These are phyloP conservation scores for Ceyx cyanopectus DNA, from an alignment of 2,113 vertebrate genomes.

Conservation along the genomic window DNA sequence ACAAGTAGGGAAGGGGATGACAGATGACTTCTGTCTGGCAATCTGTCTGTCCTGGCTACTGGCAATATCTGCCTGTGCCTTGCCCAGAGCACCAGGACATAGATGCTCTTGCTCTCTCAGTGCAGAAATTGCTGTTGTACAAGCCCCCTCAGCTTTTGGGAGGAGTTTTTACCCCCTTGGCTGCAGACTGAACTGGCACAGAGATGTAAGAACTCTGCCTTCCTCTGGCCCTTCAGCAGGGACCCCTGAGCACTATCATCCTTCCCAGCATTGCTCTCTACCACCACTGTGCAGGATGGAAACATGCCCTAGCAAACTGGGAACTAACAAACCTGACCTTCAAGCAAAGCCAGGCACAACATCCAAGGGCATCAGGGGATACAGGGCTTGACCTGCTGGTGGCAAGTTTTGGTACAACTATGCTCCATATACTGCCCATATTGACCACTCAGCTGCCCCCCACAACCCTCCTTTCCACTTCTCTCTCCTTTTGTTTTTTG, in stretches of 20 bases:
- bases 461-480: not conserved
- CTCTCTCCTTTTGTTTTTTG: not conserved
- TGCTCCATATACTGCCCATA: not conserved
- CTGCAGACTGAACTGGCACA: not conserved
- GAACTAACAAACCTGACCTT: not conserved
- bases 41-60: not conserved
- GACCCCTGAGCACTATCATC: not conserved
- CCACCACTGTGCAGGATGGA: rapidly evolving
- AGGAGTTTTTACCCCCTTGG: not conserved
- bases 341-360: rapidly evolving
- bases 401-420: not conserved
- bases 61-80: rapidly evolving
- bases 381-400: not conserved
- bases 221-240: not conserved
- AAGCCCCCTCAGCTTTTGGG: not conserved
- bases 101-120: not conserved
- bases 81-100: not conserved
- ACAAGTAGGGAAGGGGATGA: rapidly evolving
- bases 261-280: not conserved
- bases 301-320: not conserved
- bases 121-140: rapidly evolving
- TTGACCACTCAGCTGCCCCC: rapidly evolving
- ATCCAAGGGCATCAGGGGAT: not conserved
- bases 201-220: not conserved
- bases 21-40: rapidly evolving